phyloP scores from a whole-genome alignment of 2,888 invertebrate genomes.

The Latrodectus hesperus region DNA sequence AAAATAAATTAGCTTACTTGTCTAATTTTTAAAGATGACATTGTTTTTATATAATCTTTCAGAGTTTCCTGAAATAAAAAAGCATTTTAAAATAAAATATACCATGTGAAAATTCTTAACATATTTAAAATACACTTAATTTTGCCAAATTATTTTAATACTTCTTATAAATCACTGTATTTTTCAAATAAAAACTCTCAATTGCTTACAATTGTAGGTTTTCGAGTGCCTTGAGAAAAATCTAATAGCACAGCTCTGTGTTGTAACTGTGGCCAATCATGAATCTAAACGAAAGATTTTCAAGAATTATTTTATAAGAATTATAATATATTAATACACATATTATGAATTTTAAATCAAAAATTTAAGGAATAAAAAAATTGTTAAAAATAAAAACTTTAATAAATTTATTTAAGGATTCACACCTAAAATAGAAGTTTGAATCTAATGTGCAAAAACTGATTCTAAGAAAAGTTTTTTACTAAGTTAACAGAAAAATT shows the following conservation, averaged over 20 bases:
- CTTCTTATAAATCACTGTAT: no score
- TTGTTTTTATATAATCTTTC: constrained; percentile 55
- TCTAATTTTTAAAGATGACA: constrained; percentile 63
- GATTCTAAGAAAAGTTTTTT: no score
- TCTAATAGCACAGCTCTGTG: constrained; percentile 80
- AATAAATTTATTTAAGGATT: background rate
- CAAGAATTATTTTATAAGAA: background rate
- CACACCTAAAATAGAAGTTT: no score
- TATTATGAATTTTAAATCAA: background rate
- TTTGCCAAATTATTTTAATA: background rate
- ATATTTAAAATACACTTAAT: background rate
- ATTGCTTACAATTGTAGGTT: constrained; percentile 77
- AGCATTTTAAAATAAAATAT: background rate
- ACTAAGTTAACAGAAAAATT: no score
- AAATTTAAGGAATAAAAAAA: background rate
- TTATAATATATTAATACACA: background rate
- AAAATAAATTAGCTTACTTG: constrained; percentile 42
- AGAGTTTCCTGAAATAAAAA: constrained; percentile 52
- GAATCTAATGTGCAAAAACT: no score
- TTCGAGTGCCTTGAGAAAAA: constrained; percentile 78
- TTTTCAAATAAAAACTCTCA: background rate
- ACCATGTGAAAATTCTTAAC: background rate
- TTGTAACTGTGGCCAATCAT: constrained; percentile 79
- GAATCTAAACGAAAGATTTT: constrained; percentile 74
- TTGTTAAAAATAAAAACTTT: background rate